Conservation (phyloP, 1,140 invertebrate species). For the Galendromus occidentalis region DNA sequence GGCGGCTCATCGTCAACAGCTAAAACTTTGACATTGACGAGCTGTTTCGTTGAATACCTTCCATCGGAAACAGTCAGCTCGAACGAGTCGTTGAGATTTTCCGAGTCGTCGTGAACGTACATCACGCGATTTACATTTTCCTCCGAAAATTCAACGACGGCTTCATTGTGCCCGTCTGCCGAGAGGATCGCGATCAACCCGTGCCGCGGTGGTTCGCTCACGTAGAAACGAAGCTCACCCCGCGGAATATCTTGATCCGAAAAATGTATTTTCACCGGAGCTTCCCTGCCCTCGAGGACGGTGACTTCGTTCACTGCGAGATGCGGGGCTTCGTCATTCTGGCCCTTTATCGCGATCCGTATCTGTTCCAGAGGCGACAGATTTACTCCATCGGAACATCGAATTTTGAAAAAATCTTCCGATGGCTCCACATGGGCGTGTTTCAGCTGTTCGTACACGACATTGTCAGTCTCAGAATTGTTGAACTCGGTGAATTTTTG, state of each 20-base stretch:
- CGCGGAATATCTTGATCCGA: not conserved
- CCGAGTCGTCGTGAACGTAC: not conserved
- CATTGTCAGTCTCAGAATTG: not conserved
- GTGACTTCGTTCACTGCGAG: not conserved
- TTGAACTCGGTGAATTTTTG: not conserved
- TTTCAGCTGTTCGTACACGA: not conserved
- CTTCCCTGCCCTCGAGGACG: slow-evolving; percentile 5
- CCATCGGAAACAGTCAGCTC: not conserved
- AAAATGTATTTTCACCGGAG: not conserved
- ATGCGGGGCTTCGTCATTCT: not conserved
- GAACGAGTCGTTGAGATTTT: not conserved
- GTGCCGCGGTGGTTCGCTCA: not conserved
- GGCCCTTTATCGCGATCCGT: not conserved
- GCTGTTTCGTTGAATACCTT: not conserved
- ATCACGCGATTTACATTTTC: not conserved
- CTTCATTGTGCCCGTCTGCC: not conserved
- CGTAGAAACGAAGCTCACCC: not conserved
- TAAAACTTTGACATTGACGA: not conserved
- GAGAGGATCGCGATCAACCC: not conserved
- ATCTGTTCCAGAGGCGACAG: not conserved
- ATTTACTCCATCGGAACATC: not conserved
- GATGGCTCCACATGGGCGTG: not conserved
- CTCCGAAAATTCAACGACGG: not conserved
- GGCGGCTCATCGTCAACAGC: slow-evolving; percentile 8
- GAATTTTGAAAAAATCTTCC: not conserved